phyloP scores from a whole-genome alignment of 1,140 invertebrate species.

The Arion vulgaris region DNA sequence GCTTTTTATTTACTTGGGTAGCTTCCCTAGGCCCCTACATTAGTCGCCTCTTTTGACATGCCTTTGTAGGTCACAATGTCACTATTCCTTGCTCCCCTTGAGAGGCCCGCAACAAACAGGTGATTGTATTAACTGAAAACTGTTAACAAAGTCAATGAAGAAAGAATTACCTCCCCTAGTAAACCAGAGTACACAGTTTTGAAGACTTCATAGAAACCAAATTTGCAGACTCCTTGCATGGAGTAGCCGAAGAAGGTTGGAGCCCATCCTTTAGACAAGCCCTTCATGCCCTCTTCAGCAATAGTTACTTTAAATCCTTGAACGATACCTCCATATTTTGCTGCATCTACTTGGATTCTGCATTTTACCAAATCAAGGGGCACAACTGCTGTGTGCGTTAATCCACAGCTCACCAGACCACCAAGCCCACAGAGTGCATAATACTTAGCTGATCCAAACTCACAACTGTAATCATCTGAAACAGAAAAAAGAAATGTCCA shows the following conservation, averaged over 20 bases:
- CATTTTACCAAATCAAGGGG: conserved; percentile 99
- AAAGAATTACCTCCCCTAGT: conserved; percentile 82
- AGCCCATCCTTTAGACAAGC: conserved; percentile 96
- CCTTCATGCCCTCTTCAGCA: conserved; percentile 88
- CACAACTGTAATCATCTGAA: conserved; percentile 82
- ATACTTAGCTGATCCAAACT: conserved; percentile 93
- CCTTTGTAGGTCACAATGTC: too few relatives aligned
- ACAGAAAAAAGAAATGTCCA: too few relatives aligned
- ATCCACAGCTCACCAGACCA: conserved; percentile 95
- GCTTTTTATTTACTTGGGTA: too few relatives aligned
- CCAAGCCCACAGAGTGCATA: conserved; percentile 95
- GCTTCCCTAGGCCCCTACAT: too few relatives aligned
- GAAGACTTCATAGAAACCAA: conserved; percentile 91
- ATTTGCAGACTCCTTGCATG: conserved; percentile 82
- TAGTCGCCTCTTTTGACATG: too few relatives aligned
- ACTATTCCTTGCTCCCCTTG: too few relatives aligned
- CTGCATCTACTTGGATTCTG: conserved; percentile 88
- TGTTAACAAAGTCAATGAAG: too few relatives aligned
- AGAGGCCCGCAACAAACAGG: too few relatives aligned
- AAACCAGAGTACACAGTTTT: conserved; percentile 88
- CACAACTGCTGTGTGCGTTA: conserved; percentile 87
- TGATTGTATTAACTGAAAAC: too few relatives aligned
- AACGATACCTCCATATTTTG: conserved; percentile 68
- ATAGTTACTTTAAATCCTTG: conserved; percentile 71
- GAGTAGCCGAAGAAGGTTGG: conserved; percentile 99